Base-by-base conservation (phyloP, 2,113 vertebrate species). In the Eulacestoma nigropectus region DNA sequence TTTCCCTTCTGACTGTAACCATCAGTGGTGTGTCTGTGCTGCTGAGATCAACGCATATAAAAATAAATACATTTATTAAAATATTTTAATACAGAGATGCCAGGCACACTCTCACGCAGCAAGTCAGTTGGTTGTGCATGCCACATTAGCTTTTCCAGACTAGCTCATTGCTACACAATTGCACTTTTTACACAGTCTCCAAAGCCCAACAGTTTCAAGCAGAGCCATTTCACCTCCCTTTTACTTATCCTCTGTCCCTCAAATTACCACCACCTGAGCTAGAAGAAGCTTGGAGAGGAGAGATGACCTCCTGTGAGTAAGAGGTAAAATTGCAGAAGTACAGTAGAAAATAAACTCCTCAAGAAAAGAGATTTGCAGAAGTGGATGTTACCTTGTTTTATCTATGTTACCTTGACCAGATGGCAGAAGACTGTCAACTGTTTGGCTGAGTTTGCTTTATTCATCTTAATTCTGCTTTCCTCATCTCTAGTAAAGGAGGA, bases 241-340 rank as follows among this genome's bases (percentile, higher is more conserved):
- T 33, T n/a, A 35, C 29, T 60, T 91, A 22, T 10, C 4, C 15
- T 49, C 26, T 68, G 32, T 83, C 17, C 20, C 15, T 55, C 35
- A 76, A 17, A 56, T 82, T 27, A 37, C 46, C 2, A 0, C n/a
- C 33, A 50, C 26, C 79, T 69, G 37, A 73, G 53, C 35, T 63
- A 49, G 59, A 94, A 46, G 42, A 44, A 50, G 37, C 39, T 20
- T 83, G 19, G 46, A 65, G 27, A 69, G 68, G 55, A 89, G 42
- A 65, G 26, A 16, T 30, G 14, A 42, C 37, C 3, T 26, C 21
- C 7, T 0, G 0, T 42, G 33, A 16, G 0, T 53, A 60, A 53
- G 64, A 91, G 25, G 17, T 56, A 50, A 49, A 72, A 72, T 11
- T 62, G 30, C 33, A 39, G 16, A 56, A 64, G 10, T 70, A 44